Percentiles rank a stretch among this genome's conserved stretches.
Evolutionary conservation across 37 sponge, comb jelly and placozoan genomes (phyloP).

Genomic region (Corticium candelabrum): DNA sequence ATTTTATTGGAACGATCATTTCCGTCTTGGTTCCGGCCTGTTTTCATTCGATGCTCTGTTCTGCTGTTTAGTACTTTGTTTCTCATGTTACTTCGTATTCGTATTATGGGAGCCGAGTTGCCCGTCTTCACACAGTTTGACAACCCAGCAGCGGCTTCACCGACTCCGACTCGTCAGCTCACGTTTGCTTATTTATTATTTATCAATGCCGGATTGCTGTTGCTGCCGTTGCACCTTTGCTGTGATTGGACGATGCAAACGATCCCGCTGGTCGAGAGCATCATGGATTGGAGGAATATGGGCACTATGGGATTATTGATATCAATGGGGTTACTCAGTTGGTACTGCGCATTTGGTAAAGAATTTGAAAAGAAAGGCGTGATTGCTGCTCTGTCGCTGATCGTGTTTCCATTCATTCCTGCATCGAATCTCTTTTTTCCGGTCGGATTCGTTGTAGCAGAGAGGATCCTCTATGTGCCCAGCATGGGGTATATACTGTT

Average conservation of each 20-base stretch:
- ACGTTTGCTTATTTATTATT: slow-evolving; percentile 64
- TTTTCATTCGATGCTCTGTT: slow-evolving; percentile 1
- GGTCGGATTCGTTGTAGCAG: slow-evolving; percentile 94
- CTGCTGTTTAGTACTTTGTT: slow-evolving; percentile 15
- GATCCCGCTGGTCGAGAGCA: slow-evolving; percentile 50
- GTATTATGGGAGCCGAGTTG: slow-evolving; percentile 27
- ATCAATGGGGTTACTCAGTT: slow-evolving; percentile 40
- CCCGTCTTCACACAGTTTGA: slow-evolving; percentile 35
- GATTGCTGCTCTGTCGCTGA: slow-evolving; percentile 34
- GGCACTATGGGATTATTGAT: slow-evolving; percentile 36
- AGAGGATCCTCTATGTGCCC: slow-evolving; percentile 81
- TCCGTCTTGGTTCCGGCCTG: slow-evolving; percentile 3
- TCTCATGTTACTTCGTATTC: slow-evolving; percentile 16
- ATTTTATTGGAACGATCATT: neutral
- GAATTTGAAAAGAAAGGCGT: neutral
- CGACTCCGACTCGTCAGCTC: slow-evolving; percentile 64
- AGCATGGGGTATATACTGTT: slow-evolving; percentile 56
- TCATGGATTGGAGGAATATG: slow-evolving; percentile 54
- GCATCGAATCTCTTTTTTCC: slow-evolving; percentile 92
- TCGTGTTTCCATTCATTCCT: slow-evolving; percentile 78
- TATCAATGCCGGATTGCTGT: slow-evolving; percentile 58
- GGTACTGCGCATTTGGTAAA: neutral
- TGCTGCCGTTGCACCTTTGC: slow-evolving; percentile 53
- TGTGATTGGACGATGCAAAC: slow-evolving; percentile 88
- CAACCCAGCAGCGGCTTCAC: slow-evolving; percentile 57